Percentiles rank a stretch among this genome's conserved stretches.
Conservation (phyloP, 2,888 invertebrate genomes). For the Keiferia lycopersicella region DNA sequence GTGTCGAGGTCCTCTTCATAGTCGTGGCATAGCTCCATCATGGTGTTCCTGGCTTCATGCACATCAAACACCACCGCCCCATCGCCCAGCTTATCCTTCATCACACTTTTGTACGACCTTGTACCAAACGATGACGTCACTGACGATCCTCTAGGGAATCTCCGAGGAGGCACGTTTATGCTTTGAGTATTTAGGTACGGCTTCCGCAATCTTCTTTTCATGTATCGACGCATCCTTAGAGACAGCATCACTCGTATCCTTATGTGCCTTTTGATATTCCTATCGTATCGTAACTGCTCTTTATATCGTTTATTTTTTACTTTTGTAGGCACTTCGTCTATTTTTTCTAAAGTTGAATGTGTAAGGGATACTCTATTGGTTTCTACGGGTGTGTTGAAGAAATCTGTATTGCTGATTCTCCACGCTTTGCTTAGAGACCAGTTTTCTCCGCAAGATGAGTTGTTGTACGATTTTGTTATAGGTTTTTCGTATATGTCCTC, state of each 20-base stretch:
- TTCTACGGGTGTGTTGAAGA: slow-evolving; percentile 62
- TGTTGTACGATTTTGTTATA: slow-evolving; percentile 55
- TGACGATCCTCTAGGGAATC: slow-evolving; percentile 61
- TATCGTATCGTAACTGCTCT: slow-evolving; percentile 77
- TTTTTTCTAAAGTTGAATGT: slow-evolving; percentile 56
- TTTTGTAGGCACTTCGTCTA: slow-evolving; percentile 67
- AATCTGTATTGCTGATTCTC: slow-evolving; percentile 66
- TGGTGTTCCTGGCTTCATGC: slow-evolving; percentile 73
- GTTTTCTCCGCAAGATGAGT: slow-evolving; percentile 71
- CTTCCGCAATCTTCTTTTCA: slow-evolving; percentile 54
- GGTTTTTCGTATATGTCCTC: slow-evolving; percentile 75
- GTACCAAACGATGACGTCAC: slow-evolving; percentile 69
- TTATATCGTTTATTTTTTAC: slow-evolving; percentile 64
- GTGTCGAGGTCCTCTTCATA: slow-evolving; percentile 74
- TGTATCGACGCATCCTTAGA: slow-evolving; percentile 81
- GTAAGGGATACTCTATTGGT: slow-evolving; percentile 52
- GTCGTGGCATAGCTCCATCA: slow-evolving; percentile 73
- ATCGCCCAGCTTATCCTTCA: slow-evolving; percentile 68
- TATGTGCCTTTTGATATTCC: slow-evolving; percentile 83
- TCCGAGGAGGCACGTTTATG: slow-evolving; percentile 61
- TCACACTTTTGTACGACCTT: slow-evolving; percentile 66
- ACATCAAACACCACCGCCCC: slow-evolving; percentile 73
- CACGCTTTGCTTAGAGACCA: slow-evolving; percentile 78
- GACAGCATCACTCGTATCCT: slow-evolving; percentile 85
- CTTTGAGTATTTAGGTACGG: slow-evolving; percentile 47